Base-by-base conservation (phyloP, 35 echinoderm and acorn worm species). In the Ophiothrix spiculata region DNA sequence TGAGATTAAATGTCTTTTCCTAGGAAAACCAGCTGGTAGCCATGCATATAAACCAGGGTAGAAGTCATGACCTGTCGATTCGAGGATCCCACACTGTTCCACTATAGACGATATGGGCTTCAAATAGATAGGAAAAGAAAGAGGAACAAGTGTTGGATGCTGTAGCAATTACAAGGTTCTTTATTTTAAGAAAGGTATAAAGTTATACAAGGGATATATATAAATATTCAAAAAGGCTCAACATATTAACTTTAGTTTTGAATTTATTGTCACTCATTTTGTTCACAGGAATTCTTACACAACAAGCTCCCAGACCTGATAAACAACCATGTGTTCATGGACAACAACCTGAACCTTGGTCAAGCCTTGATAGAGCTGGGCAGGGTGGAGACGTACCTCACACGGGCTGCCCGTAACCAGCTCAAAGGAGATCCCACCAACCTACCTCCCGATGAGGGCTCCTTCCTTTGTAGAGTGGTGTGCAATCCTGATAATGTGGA, bases 361-460 rank as follows among this genome's bases (percentile, higher is more conserved):
- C 83, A 98, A 1, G 95, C 83, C 0, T 76, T 93, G 35, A 23
- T 98, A 31, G 91, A 98, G 76, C 45, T 98, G 34, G 95, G 95
- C 28, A 75, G 88, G 46, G 80, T 89, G 0, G 93, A 90, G 39
- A 94, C 91, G 23, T 87, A 81, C 39, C 54, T 97, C 33, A 97
- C 90, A 32, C 69, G 63, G 81, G 81, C 88, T 77, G 39, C 88
- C 1, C 40, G 73, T 73, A 84, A 90, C 81, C 81, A 84, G 81
- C 25, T 77, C 31, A 56, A 92, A 34, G 64, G 81, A 32, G 64
- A 82, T 16, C 32, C 82, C 35, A 42, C 73, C 35, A 77, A 80
- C 32, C 76, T 93, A 56, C 92, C 92, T 10, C 39, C 85, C 64
- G 74, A 81, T 38, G 84, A 83, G 32, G 92, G 92, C 40, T 91